Base-by-base conservation (phyloP, 1,140 invertebrate genomes). In the Medauroidea extradentata region DNA sequence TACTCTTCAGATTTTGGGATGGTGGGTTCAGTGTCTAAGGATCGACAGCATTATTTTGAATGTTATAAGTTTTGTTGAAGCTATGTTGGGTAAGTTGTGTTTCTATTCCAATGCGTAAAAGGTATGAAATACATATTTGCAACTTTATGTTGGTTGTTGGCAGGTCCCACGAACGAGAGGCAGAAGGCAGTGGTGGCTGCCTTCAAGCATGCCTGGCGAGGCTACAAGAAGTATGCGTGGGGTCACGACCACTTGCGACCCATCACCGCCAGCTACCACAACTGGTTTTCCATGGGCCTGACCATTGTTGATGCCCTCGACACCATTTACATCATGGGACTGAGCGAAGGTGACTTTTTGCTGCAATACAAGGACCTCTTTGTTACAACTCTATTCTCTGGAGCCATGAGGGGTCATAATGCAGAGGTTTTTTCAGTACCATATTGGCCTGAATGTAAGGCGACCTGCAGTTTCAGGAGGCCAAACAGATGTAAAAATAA, bases 201-300 rank as follows among this genome's bases (percentile, higher is more conserved):
- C 18, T 93, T 96, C 65, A 84, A 83, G 67, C 91, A 96, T 77
- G 94, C 95, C 0, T 98, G 95, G 94, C 81, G 79, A 58, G 93
- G 90, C 0, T 98, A 98, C 71, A 90, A 88, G 70, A 83, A 87
- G 61, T 93, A 85, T 77, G 94, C 94, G 3, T 98, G 94, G 94
- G 94, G 94, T 5, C 89, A 94, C 68, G 95, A 98, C 73, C 91
- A 96, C 69, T 77, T 98, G 3, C 92, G 90, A 69, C 95, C 95
- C 0, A 86, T 97, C 39, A 87, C 90, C 3, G 85, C 83, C 60
- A 79, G 81, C 57, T 85, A 86, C 57, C 83, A 85, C 54, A 91
- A 96, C 72, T 97, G 95, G 95, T 96, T 98, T 75, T 85, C 87
- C 13, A 74, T 96, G 5, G 92, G 92, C 1, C 77, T 96, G n/a